Percentiles rank a stretch among this genome's conserved stretches.
These are phyloP conservation scores for Lepisosteus osseus DNA, from an alignment of 2,113 vertebrate genomes.

Conservation along the genomic window DNA sequence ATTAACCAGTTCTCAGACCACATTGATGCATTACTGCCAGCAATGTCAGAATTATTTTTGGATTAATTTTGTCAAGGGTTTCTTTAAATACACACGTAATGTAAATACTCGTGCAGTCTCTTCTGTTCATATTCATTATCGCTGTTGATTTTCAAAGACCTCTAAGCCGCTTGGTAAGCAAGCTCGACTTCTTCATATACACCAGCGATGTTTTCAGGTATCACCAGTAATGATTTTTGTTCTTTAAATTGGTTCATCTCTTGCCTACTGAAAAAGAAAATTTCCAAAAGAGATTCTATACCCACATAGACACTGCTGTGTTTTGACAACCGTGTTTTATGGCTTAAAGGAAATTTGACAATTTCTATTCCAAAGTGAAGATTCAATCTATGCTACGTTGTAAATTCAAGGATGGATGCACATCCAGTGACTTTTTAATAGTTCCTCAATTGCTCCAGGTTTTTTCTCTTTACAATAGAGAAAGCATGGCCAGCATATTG, in stretches of 20 bases:
- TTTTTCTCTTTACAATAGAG: neutral
- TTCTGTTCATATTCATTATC: too few species aligned
- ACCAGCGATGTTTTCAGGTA: neutral
- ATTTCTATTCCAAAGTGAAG: constrained; percentile 32
- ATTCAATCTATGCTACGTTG: constrained; percentile 26
- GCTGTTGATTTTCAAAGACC: too few species aligned
- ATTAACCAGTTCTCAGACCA: too few species aligned
- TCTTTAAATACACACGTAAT: too few species aligned
- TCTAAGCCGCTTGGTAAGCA: too few species aligned
- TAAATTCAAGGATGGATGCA: constrained; percentile 29
- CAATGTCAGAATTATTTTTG: too few species aligned
- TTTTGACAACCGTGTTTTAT: constrained; percentile 27
- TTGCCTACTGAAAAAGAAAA: neutral
- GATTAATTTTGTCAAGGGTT: too few species aligned
- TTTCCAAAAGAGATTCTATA: constrained; percentile 19
- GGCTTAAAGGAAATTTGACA: constrained; percentile 21
- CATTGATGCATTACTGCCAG: too few species aligned
- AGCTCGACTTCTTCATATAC: too few species aligned
- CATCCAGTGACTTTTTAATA: constrained; percentile 31
- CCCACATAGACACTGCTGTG: constrained; percentile 16
- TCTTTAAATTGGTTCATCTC: neutral
- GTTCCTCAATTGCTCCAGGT: constrained; percentile 11
- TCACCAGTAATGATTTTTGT: neutral
- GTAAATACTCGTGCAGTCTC: too few species aligned
- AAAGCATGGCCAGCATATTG: neutral